Percentiles rank a stretch among this genome's conserved stretches.
Evolutionary conservation across 2,797 vertebrate genomes (phyloP).

Genomic region (Dendrocincla tyrannina): DNA sequence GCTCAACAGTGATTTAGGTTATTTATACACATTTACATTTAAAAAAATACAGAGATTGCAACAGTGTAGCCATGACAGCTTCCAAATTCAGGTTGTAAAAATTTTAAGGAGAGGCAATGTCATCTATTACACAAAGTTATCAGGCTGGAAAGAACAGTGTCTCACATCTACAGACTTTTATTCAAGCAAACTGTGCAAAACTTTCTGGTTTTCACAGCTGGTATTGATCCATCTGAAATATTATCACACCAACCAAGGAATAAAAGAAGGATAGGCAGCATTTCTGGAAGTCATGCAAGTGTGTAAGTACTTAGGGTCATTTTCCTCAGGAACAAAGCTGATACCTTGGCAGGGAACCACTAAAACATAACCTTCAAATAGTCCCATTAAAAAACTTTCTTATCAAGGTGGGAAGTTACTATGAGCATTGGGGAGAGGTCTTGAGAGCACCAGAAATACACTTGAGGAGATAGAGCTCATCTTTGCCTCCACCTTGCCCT

Average conservation of each 20-base stretch:
- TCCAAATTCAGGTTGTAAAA: neutral
- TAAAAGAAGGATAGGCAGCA: neutral
- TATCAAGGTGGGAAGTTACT: neutral
- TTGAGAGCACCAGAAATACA: neutral
- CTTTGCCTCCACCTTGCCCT: neutral
- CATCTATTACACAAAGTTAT: neutral
- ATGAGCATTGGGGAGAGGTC: neutral
- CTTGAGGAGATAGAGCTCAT: neutral
- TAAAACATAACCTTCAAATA: neutral
- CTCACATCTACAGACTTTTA: neutral
- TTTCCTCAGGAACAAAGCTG: neutral
- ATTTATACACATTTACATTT: neutral
- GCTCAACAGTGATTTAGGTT: neutral
- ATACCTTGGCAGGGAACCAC: neutral
- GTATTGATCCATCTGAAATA: neutral
- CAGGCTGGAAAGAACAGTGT: neutral
- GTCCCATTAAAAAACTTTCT: neutral
- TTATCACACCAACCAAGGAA: neutral
- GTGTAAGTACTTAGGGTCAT: rapidly evolving
- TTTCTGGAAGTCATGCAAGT: neutral
- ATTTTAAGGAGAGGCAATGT: rapidly evolving
- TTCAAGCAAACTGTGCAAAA: neutral
- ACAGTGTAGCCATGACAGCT: neutral
- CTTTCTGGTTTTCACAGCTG: neutral
- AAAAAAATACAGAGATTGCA: neutral